Percentiles rank a stretch among this genome's conserved stretches.
These are phyloP conservation scores for Eublepharis macularius DNA, from an alignment of 2,113 vertebrate genomes.

Conservation along the genomic window DNA sequence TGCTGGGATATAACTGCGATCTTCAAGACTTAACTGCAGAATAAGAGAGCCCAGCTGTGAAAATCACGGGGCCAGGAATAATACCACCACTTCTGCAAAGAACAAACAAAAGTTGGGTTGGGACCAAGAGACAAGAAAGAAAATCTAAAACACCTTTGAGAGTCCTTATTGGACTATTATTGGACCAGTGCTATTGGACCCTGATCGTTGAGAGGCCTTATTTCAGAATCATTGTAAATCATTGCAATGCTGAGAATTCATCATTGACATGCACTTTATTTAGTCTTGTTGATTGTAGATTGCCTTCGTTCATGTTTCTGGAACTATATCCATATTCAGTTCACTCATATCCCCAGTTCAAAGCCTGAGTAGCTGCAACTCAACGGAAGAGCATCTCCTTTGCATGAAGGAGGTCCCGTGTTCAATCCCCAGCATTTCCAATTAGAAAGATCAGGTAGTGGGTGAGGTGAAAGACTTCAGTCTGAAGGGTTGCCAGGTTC, in stretches of 20 bases:
- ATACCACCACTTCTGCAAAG: slow-evolving; percentile 1
- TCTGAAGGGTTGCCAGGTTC: no score
- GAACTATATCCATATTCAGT: rapidly evolving
- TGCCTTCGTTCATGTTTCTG: neutral
- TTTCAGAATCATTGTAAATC: neutral
- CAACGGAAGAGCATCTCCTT: no score
- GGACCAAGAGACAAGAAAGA: slow-evolving; percentile 6
- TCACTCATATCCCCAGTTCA: neutral
- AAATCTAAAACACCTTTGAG: slow-evolving; percentile 1
- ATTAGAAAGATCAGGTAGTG: no score
- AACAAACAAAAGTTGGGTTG: neutral
- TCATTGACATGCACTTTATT: neutral
- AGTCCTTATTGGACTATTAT: neutral
- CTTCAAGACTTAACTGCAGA: slow-evolving; percentile 1
- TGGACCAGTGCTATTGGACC: no score
- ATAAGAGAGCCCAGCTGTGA: neutral
- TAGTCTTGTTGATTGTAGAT: neutral
- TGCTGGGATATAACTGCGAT: slow-evolving; percentile 28
- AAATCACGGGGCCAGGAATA: slow-evolving; percentile 16
- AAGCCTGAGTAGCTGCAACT: no score
- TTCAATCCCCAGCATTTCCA: no score
- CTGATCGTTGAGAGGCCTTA: neutral
- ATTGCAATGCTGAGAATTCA: neutral
- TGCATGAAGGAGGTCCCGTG: no score
- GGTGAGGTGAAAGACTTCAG: no score